Evolutionary conservation across 2,797 vertebrate species (phyloP).

Genomic region (Myotis planiceps): DNA sequence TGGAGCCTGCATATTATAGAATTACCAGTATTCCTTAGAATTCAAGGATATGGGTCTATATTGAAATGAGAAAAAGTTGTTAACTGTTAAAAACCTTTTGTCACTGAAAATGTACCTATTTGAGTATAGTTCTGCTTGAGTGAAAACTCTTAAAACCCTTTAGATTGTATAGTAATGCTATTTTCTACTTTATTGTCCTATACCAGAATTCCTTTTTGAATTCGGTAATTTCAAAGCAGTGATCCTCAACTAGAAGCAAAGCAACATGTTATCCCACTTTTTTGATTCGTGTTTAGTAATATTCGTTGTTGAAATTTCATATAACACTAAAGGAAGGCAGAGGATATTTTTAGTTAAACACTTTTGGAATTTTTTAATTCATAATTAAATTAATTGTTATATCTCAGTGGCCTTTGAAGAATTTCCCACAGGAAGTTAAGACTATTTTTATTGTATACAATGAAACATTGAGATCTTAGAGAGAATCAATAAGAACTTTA

Average conservation of each 20-base stretch:
- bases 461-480: background rate
- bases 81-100: constrained; percentile 33
- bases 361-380: background rate
- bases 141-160: background rate
- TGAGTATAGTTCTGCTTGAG: constrained; percentile 4
- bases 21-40: too few species aligned
- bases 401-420: constrained; percentile 13
- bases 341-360: constrained; percentile 12
- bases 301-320: constrained; percentile 33
- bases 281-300: constrained; percentile 32
- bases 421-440: background rate
- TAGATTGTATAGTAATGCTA: background rate
- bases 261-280: background rate
- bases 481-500: background rate
- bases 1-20: too few species aligned
- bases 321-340: background rate
- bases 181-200: background rate
- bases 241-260: constrained; percentile 41
- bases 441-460: constrained; percentile 35
- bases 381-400: constrained; percentile 16
- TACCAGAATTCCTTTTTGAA: constrained; percentile 13
- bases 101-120: background rate
- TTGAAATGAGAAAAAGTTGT: constrained; percentile 5
- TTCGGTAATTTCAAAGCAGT: background rate
- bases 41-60: background rate